A percentile compares a stretch with the other conserved stretches of the same genome.
Evolutionary conservation across 2,113 vertebrate genomes (phyloP).

Genomic region (Columba livia): DNA sequence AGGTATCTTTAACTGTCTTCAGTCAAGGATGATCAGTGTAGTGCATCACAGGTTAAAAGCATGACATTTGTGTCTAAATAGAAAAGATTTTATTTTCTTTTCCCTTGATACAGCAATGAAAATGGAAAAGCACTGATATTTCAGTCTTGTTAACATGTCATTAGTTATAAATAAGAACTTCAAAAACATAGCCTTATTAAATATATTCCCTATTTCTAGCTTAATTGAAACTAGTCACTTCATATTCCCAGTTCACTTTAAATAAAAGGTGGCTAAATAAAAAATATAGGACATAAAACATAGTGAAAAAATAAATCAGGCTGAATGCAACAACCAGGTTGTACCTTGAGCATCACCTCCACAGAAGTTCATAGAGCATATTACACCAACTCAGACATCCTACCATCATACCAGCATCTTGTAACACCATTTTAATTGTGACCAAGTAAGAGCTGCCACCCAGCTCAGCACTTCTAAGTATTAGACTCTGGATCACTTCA

Average conservation of each 20-base stretch:
- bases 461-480: background rate
- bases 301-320: background rate
- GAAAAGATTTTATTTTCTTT: background rate
- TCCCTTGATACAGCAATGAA: background rate
- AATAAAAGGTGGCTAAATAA: background rate
- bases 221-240: background rate
- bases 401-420: background rate
- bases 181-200: background rate
- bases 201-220: background rate
- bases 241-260: background rate
- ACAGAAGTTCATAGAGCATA: background rate
- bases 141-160: background rate
- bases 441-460: background rate
- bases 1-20: background rate
- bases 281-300: background rate
- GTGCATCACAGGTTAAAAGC: background rate
- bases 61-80: background rate
- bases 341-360: background rate
- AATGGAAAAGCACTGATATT: background rate
- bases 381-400: background rate
- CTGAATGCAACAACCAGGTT: background rate
- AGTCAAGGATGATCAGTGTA: background rate
- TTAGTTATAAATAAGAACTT: background rate
- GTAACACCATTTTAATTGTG: background rate
- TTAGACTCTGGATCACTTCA: background rate